Conservation (phyloP, 2,888 invertebrate species). For the Petrolisthes cinctipes region DNA sequence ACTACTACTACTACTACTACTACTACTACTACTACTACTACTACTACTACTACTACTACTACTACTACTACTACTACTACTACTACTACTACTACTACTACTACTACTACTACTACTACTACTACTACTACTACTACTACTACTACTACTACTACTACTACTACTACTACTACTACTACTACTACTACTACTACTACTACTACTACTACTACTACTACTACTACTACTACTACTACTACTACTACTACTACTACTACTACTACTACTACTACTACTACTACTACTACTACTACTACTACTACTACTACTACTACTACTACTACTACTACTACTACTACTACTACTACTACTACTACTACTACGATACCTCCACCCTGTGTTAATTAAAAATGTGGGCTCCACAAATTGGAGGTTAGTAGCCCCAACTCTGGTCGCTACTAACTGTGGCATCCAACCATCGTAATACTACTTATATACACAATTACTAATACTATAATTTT, state of each 20-base stretch:
- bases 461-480: too few species aligned
- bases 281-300: slow-evolving; percentile 62
- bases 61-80: slow-evolving; percentile 66
- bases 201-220: slow-evolving; percentile 66
- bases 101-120: slow-evolving; percentile 66
- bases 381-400: too few species aligned
- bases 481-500: too few species aligned
- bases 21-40: slow-evolving; percentile 66
- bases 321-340: slow-evolving; percentile 1
- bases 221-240: slow-evolving; percentile 63
- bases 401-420: too few species aligned
- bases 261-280: slow-evolving; percentile 65
- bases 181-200: slow-evolving; percentile 65
- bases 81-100: slow-evolving; percentile 65
- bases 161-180: slow-evolving; percentile 65
- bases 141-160: slow-evolving; percentile 65
- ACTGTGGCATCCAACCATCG: too few species aligned
- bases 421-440: too few species aligned
- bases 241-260: slow-evolving; percentile 65
- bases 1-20: slow-evolving; percentile 66
- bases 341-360: not conserved
- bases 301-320: not conserved
- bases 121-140: slow-evolving; percentile 65
- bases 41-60: slow-evolving; percentile 65
- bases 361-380: not conserved